These are phyloP conservation scores for Troides aeacus DNA, from an alignment of 2,888 invertebrate genomes.

Conservation along the genomic window DNA sequence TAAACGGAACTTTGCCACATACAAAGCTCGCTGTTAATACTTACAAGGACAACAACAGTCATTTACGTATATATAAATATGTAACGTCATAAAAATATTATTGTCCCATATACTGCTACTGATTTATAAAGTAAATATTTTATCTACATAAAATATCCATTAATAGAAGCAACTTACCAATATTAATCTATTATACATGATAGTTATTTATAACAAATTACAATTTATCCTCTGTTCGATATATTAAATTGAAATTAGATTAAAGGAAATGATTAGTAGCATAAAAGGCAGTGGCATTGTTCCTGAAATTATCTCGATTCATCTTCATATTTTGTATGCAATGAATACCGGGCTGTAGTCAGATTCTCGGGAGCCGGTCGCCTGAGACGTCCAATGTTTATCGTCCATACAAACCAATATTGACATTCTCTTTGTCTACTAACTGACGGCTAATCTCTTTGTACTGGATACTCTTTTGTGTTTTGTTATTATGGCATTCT, in stretches of 20 bases:
- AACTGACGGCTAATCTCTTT: conserved; percentile 70
- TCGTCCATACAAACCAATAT: conserved; percentile 70
- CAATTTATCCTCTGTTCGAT: neutral
- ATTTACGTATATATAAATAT: conserved; percentile 18
- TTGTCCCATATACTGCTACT: conserved; percentile 6
- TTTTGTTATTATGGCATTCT: conserved; percentile 43
- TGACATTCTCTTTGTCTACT: conserved; percentile 72
- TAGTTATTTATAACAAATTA: neutral
- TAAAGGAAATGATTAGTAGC: conserved; percentile 8
- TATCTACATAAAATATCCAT: conserved; percentile 5
- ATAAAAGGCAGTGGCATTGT: conserved; percentile 44
- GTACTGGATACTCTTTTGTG: conserved; percentile 61
- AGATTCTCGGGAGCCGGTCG: conserved; percentile 63
- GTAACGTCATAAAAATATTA: conserved; percentile 25
- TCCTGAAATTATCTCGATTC: conserved; percentile 55
- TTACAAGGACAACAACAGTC: conserved; percentile 22
- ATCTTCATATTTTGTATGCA: conserved; percentile 48
- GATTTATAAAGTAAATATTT: conserved; percentile 11
- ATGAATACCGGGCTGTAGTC: conserved; percentile 42
- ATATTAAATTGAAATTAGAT: conserved; percentile 9
- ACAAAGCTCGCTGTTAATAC: neutral
- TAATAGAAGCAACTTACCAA: conserved; percentile 8
- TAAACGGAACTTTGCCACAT: conserved; percentile 17
- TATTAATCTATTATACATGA: conserved; percentile 17
- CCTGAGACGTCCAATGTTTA: conserved; percentile 59